Evolutionary conservation across 2,797 vertebrate genomes (phyloP), one percentile per base, ranked within the genome.

Genomic region (Rousettus madagascariensis): DNA sequence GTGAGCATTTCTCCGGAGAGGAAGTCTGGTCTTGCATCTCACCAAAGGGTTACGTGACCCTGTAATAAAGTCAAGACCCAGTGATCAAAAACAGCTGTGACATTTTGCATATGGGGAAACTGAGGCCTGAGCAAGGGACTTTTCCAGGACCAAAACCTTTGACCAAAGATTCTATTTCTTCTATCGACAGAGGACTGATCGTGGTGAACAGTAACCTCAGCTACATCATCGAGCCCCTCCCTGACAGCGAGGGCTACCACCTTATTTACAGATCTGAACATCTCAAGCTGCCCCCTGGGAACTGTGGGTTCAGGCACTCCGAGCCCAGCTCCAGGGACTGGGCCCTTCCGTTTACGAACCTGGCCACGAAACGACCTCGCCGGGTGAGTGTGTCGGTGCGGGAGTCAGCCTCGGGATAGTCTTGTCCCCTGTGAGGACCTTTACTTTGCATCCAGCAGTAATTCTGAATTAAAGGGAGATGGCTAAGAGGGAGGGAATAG

Each of bases 151-250:
- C 33, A 0, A 61, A 7, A 55, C 57, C 85, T 84, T 63, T 95
- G 55, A 97, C 78, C 41, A 17, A 77, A 84, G 6, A 95, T 96
- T 80, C 69, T 97, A 26, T 97, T 94, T 98, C 98, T 98, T 15
- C 13, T 97, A 24, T 97, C 86, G 26, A 97, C 97, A 99, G 99
- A 98, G 99, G 99, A 93, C 98, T 99, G 90, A 99, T 99, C 88
- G 68, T 98, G 16, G 36, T 99, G 96, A 99, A 98, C 98, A 96
- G 97, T 69, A 99, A 99, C 92, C 94, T 99, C 97, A 99, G 99
- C 98, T 99, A 99, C 92, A 85, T 99, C 98, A 98, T 99, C 68
- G 99, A 99, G 98, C 99, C 99, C 0, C 97, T 99, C 90, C 97
- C 98, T 0, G 55, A 97, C 84, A 98, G 96, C 1, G 24, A 94